phyloP scores from a whole-genome alignment of 2,888 invertebrate species.

The Horisme vitalbata region DNA sequence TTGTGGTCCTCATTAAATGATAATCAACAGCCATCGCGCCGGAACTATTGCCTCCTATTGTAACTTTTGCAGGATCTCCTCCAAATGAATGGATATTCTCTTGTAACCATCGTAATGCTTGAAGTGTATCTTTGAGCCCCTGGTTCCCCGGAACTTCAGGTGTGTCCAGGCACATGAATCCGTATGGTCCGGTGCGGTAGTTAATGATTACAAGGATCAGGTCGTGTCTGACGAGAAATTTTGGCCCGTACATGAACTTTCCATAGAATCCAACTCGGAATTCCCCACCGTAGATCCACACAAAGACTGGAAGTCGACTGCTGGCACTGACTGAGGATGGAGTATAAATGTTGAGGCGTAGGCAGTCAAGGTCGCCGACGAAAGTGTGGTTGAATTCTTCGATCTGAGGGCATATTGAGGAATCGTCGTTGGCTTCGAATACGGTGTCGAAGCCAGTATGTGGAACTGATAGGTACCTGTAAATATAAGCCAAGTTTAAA shows the following conservation, averaged over 20 bases:
- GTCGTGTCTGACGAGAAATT: conserved; percentile 49
- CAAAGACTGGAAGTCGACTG: conserved; percentile 49
- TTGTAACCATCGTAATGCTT: conserved; percentile 58
- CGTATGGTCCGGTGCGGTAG: conserved; percentile 59
- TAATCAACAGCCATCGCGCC: conserved; percentile 50
- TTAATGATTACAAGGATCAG: conserved; percentile 58
- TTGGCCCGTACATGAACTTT: conserved; percentile 46
- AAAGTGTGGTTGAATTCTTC: conserved; percentile 41
- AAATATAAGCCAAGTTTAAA: too few species aligned
- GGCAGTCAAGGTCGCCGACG: too few species aligned
- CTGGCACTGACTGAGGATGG: conserved; percentile 44
- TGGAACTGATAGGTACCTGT: too few species aligned
- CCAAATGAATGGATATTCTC: too few species aligned
- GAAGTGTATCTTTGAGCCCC: conserved; percentile 59
- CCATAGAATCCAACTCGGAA: conserved; percentile 45
- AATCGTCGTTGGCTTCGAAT: too few species aligned
- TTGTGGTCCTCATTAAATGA: conserved; percentile 41
- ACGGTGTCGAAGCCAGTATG: too few species aligned
- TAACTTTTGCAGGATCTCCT: conserved; percentile 53
- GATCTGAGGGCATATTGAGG: conserved; percentile 57
- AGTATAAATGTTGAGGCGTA: too few species aligned
- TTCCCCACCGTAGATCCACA: conserved; percentile 57
- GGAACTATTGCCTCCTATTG: conserved; percentile 58
- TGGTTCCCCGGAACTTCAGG: too few species aligned
- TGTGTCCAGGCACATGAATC: conserved; percentile 59